Conservation (phyloP, 2,797 vertebrate genomes). For the Calcarius lapponicus region DNA sequence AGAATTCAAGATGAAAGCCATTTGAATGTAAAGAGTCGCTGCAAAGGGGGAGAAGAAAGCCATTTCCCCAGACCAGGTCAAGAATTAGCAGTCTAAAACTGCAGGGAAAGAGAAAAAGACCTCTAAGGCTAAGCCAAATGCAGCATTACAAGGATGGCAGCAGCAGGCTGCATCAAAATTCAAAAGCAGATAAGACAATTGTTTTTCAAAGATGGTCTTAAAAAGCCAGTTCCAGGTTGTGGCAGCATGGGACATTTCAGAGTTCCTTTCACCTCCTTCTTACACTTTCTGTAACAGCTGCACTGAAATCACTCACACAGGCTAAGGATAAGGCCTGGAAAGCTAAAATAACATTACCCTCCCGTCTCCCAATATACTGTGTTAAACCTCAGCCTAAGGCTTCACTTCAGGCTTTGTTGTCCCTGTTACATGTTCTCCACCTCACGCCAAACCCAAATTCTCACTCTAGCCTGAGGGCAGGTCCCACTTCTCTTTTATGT, state of each 20-base stretch:
- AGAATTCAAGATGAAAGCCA: background rate
- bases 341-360: background rate
- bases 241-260: background rate
- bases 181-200: background rate
- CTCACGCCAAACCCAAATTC: background rate
- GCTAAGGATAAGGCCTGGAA: background rate
- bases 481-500: background rate
- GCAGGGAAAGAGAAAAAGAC: background rate
- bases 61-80: background rate
- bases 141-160: background rate
- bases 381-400: slow-evolving; percentile 2
- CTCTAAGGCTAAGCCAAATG: background rate
- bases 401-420: background rate
- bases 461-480: background rate
- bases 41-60: background rate
- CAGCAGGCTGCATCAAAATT: background rate
- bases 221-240: background rate
- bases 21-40: background rate
- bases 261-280: background rate
- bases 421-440: background rate
- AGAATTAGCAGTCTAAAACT: background rate
- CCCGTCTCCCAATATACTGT: background rate
- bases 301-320: background rate
- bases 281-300: background rate
- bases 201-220: background rate